Conservation (phyloP, 2,797 vertebrate genomes). For the Masticophis lateralis region DNA sequence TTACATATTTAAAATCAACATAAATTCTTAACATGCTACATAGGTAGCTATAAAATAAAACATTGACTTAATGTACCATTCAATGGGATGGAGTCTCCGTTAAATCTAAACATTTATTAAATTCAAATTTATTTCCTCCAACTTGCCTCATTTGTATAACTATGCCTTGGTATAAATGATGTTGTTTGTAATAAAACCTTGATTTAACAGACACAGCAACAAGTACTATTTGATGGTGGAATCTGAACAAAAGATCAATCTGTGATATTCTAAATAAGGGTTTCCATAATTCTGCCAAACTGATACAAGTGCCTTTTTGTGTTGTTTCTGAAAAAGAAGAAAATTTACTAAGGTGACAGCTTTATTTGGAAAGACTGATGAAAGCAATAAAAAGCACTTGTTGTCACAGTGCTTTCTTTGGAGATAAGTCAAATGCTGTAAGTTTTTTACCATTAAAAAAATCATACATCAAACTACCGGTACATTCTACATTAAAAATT, state of each 20-base stretch:
- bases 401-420: not conserved
- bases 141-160: not conserved
- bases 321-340: not conserved
- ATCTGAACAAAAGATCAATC: not conserved
- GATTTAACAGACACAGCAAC: not conserved
- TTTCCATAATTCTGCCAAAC: not conserved
- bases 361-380: not conserved
- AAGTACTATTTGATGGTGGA: not conserved
- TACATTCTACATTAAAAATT: not conserved
- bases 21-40: not conserved
- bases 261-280: not conserved
- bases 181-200: not conserved
- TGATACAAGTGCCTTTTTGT: not conserved
- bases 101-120: not conserved
- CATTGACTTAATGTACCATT: not conserved
- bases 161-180: not conserved
- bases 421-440: conserved; percentile 19
- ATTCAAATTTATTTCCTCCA: not conserved
- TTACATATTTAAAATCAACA: not conserved
- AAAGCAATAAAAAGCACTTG: conserved; percentile 1
- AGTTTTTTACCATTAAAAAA: conserved; percentile 34
- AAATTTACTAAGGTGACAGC: not conserved
- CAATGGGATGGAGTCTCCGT: not conserved
- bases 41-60: not conserved
- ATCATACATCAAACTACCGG: not conserved